Conservation (phyloP, 2,888 invertebrate genomes). For the Campopleginae sp. region DNA sequence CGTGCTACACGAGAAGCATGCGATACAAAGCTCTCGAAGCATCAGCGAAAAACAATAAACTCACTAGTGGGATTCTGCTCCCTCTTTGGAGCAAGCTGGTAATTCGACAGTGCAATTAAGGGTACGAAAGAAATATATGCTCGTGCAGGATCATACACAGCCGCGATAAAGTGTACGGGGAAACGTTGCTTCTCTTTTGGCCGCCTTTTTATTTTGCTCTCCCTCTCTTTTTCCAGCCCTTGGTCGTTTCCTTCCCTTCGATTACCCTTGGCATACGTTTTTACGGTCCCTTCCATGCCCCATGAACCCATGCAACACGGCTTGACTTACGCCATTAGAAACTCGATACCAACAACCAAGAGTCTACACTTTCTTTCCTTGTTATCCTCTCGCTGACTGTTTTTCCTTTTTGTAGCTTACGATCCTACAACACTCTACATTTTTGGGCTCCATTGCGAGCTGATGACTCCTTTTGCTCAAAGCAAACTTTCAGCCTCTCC, state of each 20-base stretch:
- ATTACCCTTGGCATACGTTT: constrained; percentile 79
- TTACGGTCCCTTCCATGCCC: constrained; percentile 72
- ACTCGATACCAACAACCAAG: constrained; percentile 75
- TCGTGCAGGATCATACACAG: constrained; percentile 4
- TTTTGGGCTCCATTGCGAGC: constrained; percentile 1
- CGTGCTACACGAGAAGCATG: background rate
- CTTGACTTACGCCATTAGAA: constrained; percentile 82
- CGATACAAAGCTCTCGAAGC: constrained; percentile 27
- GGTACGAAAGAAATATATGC: constrained; percentile 66
- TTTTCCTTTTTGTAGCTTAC: background rate
- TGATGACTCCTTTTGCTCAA: constrained; percentile 8
- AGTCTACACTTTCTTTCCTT: constrained; percentile 64
- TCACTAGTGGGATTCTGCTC: constrained; percentile 71
- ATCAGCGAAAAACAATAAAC: constrained; percentile 73
- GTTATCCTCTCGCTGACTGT: constrained; percentile 27
- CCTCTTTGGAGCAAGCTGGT: constrained; percentile 70
- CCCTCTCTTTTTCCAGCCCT: constrained; percentile 38
- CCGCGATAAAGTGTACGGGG: constrained; percentile 42
- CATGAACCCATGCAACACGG: constrained; percentile 59
- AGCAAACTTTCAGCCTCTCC: constrained; percentile 10
- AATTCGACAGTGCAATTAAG: constrained; percentile 78
- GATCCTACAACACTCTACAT: constrained; percentile 31
- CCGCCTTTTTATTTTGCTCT: constrained; percentile 10
- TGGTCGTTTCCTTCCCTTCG: constrained; percentile 76
- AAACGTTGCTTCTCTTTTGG: background rate